These are phyloP conservation scores for Jaculus jaculus DNA, from an alignment of 2,113 vertebrate species.

Conservation along the genomic window DNA sequence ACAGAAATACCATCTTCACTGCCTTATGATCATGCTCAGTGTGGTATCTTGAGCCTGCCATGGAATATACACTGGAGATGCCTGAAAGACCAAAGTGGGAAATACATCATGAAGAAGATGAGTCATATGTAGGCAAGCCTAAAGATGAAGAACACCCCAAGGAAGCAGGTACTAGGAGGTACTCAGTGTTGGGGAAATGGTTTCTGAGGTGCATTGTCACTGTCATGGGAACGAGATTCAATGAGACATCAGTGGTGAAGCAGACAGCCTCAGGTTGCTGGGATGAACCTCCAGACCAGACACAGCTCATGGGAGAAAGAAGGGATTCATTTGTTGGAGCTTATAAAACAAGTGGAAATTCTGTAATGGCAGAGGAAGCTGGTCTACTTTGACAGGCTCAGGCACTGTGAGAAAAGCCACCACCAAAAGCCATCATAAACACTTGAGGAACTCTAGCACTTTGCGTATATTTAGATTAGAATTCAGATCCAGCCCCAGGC, in stretches of 20 bases:
- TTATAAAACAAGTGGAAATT: too few relatives aligned
- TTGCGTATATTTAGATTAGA: too few relatives aligned
- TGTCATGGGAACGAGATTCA: neutral
- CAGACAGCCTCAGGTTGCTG: too few relatives aligned
- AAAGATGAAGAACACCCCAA: neutral
- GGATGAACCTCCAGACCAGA: too few relatives aligned
- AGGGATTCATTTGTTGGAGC: too few relatives aligned
- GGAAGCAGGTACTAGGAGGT: neutral
- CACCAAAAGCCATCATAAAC: too few relatives aligned
- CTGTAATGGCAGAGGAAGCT: too few relatives aligned
- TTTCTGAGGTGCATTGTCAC: neutral
- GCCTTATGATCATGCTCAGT: neutral
- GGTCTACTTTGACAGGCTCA: too few relatives aligned
- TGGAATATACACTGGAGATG: constrained; percentile 22
- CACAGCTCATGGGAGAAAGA: too few relatives aligned
- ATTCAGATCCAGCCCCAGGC: too few relatives aligned
- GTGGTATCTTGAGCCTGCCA: neutral
- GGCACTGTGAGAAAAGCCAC: too few relatives aligned
- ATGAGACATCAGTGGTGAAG: neutral
- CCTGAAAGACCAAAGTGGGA: neutral
- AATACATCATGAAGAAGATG: neutral
- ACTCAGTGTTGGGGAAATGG: neutral
- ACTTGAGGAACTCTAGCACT: too few relatives aligned
- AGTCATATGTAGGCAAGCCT: neutral
- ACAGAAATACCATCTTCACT: neutral